Evolutionary conservation across 2,797 vertebrate genomes (phyloP).

Genomic region (Silurus aristotelis): DNA sequence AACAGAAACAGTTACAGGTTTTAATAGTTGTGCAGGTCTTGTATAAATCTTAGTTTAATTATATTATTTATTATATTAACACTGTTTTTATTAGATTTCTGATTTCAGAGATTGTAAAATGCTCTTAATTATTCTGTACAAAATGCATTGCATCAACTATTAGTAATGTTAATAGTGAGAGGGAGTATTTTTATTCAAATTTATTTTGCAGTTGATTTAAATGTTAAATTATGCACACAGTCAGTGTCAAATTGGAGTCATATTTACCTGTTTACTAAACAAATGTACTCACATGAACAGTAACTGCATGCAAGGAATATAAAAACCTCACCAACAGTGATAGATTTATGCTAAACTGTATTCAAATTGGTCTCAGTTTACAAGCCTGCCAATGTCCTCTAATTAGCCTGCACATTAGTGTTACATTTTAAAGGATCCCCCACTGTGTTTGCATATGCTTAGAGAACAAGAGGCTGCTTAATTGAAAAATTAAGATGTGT

Average conservation of each 20-base stretch:
- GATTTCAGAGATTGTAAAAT: background rate
- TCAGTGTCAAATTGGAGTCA: background rate
- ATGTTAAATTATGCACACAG: background rate
- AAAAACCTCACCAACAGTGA: conserved; percentile 44
- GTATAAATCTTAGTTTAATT: background rate
- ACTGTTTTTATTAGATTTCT: background rate
- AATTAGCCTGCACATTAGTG: conserved; percentile 78
- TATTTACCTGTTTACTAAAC: background rate
- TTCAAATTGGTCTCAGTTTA: conserved; percentile 67
- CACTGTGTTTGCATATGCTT: conserved; percentile 81
- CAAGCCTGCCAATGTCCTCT: conserved; percentile 77
- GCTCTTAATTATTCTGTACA: background rate
- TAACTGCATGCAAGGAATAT: conserved; percentile 42
- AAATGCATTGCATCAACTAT: background rate
- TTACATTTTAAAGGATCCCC: conserved; percentile 79
- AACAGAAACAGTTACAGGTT: background rate
- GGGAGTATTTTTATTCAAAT: no score
- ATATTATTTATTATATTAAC: background rate
- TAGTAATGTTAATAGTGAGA: background rate
- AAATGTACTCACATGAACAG: background rate
- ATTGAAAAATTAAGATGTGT: conserved; percentile 83
- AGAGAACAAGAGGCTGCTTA: conserved; percentile 77
- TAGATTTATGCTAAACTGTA: conserved; percentile 63
- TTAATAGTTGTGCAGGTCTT: background rate
- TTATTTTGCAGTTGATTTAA: background rate